Evolutionary conservation across 2,888 invertebrate species (phyloP), one percentile per base, ranked within the genome.

Genomic region (Nemapogon koenigi): DNA sequence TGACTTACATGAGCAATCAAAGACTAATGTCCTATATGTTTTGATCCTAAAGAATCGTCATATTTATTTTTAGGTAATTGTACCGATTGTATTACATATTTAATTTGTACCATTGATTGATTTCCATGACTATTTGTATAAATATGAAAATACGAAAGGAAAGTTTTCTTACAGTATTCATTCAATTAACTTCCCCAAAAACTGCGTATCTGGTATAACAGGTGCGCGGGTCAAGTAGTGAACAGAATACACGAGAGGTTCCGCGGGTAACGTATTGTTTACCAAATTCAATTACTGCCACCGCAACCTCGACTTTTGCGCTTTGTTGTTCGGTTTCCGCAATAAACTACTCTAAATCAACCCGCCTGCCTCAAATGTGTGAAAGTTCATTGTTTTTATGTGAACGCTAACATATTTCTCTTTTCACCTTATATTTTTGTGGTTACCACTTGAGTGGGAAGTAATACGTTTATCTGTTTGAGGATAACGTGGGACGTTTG

Each of bases 301-400:
- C 61, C 53, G 55, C 39, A 37, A 39, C 28, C 39, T 29, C 27
- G 35, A 22, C 35, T 25, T 18, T 13, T 37, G 32, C 32, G 18
- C 70, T 67, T 59, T 69, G 70, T 33, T 33, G 33, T 33, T 13
- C 33, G 31, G 31, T 72, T 72, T 71, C 55, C 51, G 55, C 62
- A 58, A 66, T 61, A 61, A 59, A 62, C 62, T 57, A 53, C 57
- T 53, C 58, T 66, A 64, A 63, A 73, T 71, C 70, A 71, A 66
- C 60, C 56, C 55, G 59, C 47, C 51, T 56, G n/a, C n/a, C 33
- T 15, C 4, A 33, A 17, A 50, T 51, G 55, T 61, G 72, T 61
- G 71, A 72, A 68, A 72, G 71, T 76, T 71, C 73, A 76, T 78
- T 73, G 73, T 72, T 72, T 71, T 62, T 59, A 61, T 55, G 54